Percentiles rank a stretch among this genome's conserved stretches.
Conservation (phyloP, 2,113 vertebrate species). For the Manacus vitellinus region DNA sequence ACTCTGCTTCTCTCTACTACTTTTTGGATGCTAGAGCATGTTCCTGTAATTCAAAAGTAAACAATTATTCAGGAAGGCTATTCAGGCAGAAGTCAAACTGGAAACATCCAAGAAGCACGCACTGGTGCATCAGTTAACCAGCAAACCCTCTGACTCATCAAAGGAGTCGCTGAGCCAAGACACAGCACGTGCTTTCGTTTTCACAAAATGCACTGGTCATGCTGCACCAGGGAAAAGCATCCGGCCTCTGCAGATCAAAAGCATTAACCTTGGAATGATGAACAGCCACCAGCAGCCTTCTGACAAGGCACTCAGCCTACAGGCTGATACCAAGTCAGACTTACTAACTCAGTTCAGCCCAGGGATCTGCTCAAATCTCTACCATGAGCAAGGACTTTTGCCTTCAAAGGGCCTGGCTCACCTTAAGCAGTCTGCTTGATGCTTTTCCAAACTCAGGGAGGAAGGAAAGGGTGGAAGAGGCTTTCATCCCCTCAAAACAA, state of each 20-base stretch:
- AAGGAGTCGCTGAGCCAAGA: background rate
- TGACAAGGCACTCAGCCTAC: background rate
- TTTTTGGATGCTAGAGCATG: background rate
- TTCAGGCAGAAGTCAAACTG: background rate
- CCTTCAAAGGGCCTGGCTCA: background rate
- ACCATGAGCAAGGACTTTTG: background rate
- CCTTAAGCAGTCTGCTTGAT: background rate
- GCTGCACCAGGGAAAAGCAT: background rate
- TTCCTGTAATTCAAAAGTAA: slow-evolving; percentile 47
- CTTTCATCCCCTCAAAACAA: background rate
- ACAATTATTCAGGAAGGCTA: slow-evolving; percentile 17
- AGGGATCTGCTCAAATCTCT: background rate
- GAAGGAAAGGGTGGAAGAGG: slow-evolving; percentile 44
- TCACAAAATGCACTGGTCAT: background rate
- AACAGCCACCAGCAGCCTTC: background rate
- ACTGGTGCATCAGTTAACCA: background rate
- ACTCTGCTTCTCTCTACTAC: background rate
- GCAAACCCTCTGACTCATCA: background rate
- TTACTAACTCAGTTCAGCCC: background rate
- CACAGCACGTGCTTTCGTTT: background rate
- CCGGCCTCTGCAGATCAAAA: background rate
- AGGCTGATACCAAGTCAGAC: background rate
- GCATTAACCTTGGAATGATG: background rate
- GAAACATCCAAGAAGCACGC: background rate
- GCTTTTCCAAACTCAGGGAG: background rate